Base-by-base conservation (phyloP, 2,888 invertebrate genomes). In the Cabera pusaria region DNA sequence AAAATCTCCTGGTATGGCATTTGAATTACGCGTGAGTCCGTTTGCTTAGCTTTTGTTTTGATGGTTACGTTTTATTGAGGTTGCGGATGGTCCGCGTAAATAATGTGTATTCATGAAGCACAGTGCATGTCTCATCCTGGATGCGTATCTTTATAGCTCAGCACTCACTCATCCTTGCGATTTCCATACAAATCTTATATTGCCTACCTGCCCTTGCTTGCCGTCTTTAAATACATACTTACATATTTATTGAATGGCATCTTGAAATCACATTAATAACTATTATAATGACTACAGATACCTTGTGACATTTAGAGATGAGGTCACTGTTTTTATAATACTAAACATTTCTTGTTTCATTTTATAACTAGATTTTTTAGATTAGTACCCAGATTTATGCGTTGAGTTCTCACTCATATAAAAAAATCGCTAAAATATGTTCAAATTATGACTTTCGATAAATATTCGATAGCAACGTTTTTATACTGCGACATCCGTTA, bases 241-340 rank as follows among this genome's bases (percentile, higher is more conserved):
- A 59, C 53, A 51, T 58, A 56, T 60, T 47, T 54, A 63, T 59
- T 63, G 59, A 56, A 65, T 55, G 58, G 46, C 48, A 52, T 52
- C 51, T 52, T 24, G 26, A 45, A 46, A 19, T 31, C 44, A 38
- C 32, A 43, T 54, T 44, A 52, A 50, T 52, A 34, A 29, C 48
- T 42, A 47, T 31, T 49, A 34, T 33, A 42, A 53, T 17, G 6
- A 19, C 19, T 14, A 5, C n/a, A 23, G 24, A 29, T 23, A 29
- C 19, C 14, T 25, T 8, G 27, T 43, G 37, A 37, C 37, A 42
- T 42, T 37, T 22, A 36, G 23, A 12, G 25, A 14, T 37, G 42
- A 49, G 41, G 50, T 51, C 50, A 41, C 17, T 27, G 41, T 21
- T 44, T n/a, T 48, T 40, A 39, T 42, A 44, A 50, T 37, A 32